phyloP scores from a whole-genome alignment of 2,888 invertebrate species.

The Napeogenes sylphis region DNA sequence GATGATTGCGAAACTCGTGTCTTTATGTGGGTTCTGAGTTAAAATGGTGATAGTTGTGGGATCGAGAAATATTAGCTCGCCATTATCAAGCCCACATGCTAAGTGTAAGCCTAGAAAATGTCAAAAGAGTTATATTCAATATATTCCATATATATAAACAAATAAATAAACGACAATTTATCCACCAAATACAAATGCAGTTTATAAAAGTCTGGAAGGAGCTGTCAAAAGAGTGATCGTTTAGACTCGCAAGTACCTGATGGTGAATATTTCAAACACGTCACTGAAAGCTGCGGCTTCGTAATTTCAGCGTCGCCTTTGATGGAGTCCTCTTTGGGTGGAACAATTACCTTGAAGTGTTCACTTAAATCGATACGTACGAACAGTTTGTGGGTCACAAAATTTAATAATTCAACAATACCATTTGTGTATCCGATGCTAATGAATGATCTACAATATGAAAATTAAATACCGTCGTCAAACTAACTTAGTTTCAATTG shows the following conservation, averaged over 20 bases:
- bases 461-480: too few relatives aligned
- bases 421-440: conserved; percentile 72
- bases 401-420: conserved; percentile 64
- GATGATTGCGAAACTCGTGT: conserved; percentile 63
- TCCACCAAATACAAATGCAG: too few relatives aligned
- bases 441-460: conserved; percentile 54
- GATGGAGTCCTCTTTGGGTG: conserved; percentile 58
- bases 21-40: conserved; percentile 61
- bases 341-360: conserved; percentile 48
- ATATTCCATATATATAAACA: neutral
- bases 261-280: conserved; percentile 76
- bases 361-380: conserved; percentile 50
- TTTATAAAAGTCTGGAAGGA: too few relatives aligned
- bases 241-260: conserved; percentile 54
- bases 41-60: conserved; percentile 74
- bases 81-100: conserved; percentile 78
- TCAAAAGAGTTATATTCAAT: neutral
- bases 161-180: too few relatives aligned
- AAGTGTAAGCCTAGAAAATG: conserved; percentile 69
- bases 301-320: conserved; percentile 44
- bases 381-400: conserved; percentile 51
- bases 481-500: too few relatives aligned
- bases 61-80: conserved; percentile 78
- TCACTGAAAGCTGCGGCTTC: conserved; percentile 51
- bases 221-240: too few relatives aligned